Base-by-base conservation (phyloP, 2,113 vertebrate genomes). In the Cheilinus undulatus region DNA sequence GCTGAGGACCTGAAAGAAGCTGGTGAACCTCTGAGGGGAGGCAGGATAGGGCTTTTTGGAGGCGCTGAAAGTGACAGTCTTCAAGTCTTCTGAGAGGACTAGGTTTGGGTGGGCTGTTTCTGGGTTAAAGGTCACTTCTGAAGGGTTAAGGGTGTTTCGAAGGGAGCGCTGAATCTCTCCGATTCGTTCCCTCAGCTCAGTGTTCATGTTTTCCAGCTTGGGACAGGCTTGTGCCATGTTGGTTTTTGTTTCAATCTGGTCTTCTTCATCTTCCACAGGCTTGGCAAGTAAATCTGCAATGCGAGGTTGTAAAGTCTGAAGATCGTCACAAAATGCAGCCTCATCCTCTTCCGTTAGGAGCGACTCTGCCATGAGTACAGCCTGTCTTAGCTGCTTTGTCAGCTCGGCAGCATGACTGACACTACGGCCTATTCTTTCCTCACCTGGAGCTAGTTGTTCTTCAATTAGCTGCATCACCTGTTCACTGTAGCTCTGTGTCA, bases 111-210 rank as follows among this genome's bases (percentile, higher is more conserved):
- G 93, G n/a, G 80, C 77, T 0, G 94, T 93, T 14, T 92, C 85
- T 0, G 74, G 86, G 77, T 94, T 89, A 74, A 94, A 93, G 7
- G 92, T 94, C 68, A 94, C 80, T 63, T 94, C 94, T 7, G 93
- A 94, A 8, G 93, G 92, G 75, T 94, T 93, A 24, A 94, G 65
- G 38, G 86, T 59, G 64, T 70, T 88, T 3, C 87, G 84, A 26
- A 93, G 63, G 5, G 69, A 85, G 27, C 89, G 87, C 32, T 94
- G 91, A 49, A 88, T 76, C 19, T 80, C 80, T 74, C 81, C 82
- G 0, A 92, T 54, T 38, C 73, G 64, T 5, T 84, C 70, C 64
- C 71, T 90, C 12, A 94, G 71, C 43, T 90, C 84, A 1, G 57
- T 1, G 9, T 80, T 92, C 56, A 85, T 84, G 11, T 24, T 26